A percentile compares a stretch with the other conserved stretches of the same genome.
These are phyloP conservation scores for Malthinus seriepunctatus DNA, from an alignment of 2,888 invertebrate genomes.

Conservation along the genomic window DNA sequence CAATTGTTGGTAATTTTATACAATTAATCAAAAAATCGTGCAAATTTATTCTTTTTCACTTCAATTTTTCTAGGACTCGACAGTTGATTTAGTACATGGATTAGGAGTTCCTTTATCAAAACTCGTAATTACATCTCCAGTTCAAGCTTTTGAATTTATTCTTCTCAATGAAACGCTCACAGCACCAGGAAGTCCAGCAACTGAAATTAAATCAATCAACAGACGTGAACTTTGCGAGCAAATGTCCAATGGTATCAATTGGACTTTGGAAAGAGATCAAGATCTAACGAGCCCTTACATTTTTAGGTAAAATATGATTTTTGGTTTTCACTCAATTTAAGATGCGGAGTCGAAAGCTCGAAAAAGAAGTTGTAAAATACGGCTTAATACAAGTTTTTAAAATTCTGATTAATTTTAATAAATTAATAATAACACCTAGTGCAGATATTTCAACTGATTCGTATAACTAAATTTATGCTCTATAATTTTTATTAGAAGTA, in stretches of 20 bases:
- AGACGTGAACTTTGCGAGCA: slow-evolving; percentile 65
- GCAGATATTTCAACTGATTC: no score
- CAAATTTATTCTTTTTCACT: neutral
- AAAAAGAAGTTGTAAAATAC: no score
- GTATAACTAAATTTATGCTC: no score
- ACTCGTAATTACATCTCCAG: slow-evolving; percentile 72
- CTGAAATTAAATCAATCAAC: slow-evolving; percentile 62
- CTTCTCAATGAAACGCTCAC: slow-evolving; percentile 67
- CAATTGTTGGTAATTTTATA: no score
- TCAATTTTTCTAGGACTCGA: slow-evolving; percentile 64
- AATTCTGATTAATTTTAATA: no score
- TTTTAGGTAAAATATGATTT: slow-evolving; percentile 65
- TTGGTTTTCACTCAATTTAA: neutral
- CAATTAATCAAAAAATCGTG: no score
- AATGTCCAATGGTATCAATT: slow-evolving; percentile 62
- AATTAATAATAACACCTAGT: no score
- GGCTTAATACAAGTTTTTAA: no score
- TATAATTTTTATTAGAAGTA: no score
- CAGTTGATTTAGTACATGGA: slow-evolving; percentile 72
- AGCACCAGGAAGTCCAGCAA: slow-evolving; percentile 69
- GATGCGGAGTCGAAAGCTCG: neutral
- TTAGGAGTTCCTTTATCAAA: slow-evolving; percentile 73
- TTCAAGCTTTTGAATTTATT: slow-evolving; percentile 69
- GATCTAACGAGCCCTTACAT: slow-evolving; percentile 79
- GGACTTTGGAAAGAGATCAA: slow-evolving; percentile 78